phyloP scores from a whole-genome alignment of 2,113 vertebrate species.

The Antigone vipio region DNA sequence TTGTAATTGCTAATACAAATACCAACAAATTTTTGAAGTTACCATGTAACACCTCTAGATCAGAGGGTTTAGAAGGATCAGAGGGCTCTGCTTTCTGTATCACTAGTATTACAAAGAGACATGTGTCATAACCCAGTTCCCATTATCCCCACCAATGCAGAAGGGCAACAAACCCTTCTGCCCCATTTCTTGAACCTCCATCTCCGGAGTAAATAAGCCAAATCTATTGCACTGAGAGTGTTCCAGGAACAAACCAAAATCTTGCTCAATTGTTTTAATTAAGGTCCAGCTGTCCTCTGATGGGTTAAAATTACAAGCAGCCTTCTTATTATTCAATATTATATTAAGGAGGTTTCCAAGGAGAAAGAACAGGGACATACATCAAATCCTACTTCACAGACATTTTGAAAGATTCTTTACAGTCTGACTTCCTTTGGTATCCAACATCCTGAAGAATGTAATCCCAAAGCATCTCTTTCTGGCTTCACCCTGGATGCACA shows the following conservation, averaged over 20 bases:
- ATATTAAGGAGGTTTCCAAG: neutral
- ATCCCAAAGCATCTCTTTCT: neutral
- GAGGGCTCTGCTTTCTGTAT: neutral
- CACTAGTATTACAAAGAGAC: neutral
- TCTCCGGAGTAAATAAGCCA: neutral
- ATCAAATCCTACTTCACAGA: neutral
- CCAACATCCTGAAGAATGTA: neutral
- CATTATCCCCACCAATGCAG: neutral
- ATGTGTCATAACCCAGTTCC: neutral
- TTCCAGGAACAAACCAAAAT: neutral
- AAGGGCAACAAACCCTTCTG: neutral
- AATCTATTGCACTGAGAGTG: neutral
- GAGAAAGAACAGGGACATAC: neutral
- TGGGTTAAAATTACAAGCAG: neutral
- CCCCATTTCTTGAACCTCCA: neutral
- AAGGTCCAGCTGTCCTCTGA: neutral
- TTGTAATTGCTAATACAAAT: neutral
- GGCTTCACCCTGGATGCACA: neutral
- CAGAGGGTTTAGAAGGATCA: neutral
- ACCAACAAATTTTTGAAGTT: neutral
- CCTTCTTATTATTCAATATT: neutral
- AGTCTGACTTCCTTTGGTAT: neutral
- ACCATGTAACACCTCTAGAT: neutral
- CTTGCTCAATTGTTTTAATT: neutral
- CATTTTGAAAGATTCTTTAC: neutral